Conservation (phyloP, 2,888 invertebrate species). For the Cephalotes varians region DNA sequence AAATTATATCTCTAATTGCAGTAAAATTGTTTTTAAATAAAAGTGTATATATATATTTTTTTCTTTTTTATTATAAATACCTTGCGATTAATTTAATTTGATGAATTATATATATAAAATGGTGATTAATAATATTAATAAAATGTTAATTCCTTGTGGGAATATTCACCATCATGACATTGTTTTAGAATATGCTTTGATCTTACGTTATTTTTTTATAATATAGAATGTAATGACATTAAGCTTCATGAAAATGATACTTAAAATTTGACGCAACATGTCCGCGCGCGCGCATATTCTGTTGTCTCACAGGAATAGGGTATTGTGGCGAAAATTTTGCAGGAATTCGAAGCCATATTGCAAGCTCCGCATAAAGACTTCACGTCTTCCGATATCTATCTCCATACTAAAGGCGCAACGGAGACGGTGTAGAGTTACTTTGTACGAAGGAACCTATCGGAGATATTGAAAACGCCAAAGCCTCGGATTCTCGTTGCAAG, state of each 20-base stretch:
- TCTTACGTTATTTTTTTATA: neutral
- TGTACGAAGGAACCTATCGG: slow-evolving; percentile 51
- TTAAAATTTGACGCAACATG: neutral
- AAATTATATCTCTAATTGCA: neutral
- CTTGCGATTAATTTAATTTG: neutral
- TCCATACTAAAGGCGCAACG: slow-evolving; percentile 47
- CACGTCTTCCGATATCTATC: slow-evolving; percentile 53
- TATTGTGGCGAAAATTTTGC: slow-evolving; percentile 34
- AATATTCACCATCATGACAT: neutral
- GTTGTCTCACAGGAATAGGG: neutral
- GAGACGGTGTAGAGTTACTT: slow-evolving; percentile 58
- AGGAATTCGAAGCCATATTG: slow-evolving; percentile 50
- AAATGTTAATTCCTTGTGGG: neutral
- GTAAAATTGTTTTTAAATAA: neutral
- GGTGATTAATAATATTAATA: neutral
- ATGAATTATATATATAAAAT: neutral
- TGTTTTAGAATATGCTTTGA: neutral
- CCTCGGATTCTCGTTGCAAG: slow-evolving; percentile 52
- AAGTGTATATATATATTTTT: neutral
- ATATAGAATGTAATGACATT: neutral
- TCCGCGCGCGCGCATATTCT: neutral
- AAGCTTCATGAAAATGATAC: neutral
- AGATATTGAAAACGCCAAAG: slow-evolving; percentile 62
- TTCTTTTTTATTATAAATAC: neutral
- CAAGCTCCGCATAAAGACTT: slow-evolving; percentile 19